Evolutionary conservation across 2,888 invertebrate species (phyloP).

Genomic region (Rhingia rostrata): DNA sequence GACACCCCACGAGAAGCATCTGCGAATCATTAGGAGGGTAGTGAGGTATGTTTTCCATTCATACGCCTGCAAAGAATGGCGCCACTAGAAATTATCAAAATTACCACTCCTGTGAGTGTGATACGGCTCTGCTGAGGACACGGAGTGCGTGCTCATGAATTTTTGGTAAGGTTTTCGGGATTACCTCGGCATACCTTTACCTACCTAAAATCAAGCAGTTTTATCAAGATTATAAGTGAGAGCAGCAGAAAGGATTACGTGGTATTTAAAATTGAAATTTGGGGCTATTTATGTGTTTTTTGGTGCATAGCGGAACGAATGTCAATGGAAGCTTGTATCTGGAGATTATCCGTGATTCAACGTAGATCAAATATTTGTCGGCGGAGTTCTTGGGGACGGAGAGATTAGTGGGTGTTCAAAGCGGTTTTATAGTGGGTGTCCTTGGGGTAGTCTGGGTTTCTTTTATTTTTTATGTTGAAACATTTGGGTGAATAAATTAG

Average conservation of each 20-base stretch:
- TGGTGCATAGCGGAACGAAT: background rate
- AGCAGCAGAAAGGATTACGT: slow-evolving; percentile 34
- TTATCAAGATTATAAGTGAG: slow-evolving; percentile 18
- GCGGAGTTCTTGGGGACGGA: background rate
- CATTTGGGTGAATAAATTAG: too few relatives aligned
- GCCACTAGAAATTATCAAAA: slow-evolving; percentile 36
- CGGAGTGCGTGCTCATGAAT: slow-evolving; percentile 13
- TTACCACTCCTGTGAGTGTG: background rate
- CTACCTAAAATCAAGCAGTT: background rate
- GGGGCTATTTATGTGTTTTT: background rate
- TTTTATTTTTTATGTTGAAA: too few relatives aligned
- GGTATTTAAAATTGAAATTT: slow-evolving; percentile 31
- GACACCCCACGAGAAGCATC: background rate
- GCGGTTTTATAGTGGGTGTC: background rate
- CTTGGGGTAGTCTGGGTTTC: too few relatives aligned
- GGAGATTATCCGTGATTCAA: background rate
- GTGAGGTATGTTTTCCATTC: slow-evolving; percentile 1
- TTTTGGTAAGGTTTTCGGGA: slow-evolving; percentile 1
- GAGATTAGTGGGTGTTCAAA: slow-evolving; percentile 1
- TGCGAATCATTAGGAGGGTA: background rate
- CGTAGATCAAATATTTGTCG: background rate
- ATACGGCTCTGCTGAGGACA: background rate
- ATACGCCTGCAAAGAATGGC: background rate
- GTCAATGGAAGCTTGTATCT: slow-evolving; percentile 8
- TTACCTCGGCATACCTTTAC: background rate